Conservation (phyloP, 2,113 vertebrate species). For the Scalopus aquaticus region DNA sequence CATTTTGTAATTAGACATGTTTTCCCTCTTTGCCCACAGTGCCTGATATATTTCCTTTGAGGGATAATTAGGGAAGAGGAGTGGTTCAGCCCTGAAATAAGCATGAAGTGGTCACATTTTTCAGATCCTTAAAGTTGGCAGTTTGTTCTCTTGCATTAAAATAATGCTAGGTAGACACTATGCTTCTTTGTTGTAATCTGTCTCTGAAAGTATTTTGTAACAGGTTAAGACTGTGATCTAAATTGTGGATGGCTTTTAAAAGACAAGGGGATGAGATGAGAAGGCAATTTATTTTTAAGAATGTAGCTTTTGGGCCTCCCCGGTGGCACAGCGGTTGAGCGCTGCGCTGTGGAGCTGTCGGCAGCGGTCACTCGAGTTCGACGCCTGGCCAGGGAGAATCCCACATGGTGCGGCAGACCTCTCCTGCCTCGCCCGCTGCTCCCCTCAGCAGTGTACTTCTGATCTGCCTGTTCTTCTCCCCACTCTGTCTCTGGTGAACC, state of each 20-base stretch:
- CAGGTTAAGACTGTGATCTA: background rate
- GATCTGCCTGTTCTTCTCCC: too few relatives aligned
- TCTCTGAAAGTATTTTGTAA: constrained; percentile 20
- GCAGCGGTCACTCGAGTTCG: too few relatives aligned
- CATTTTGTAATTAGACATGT: constrained; percentile 62
- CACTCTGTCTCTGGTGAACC: too few relatives aligned
- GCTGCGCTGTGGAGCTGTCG: too few relatives aligned
- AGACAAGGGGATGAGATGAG: background rate
- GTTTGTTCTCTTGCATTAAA: constrained; percentile 26
- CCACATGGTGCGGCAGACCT: too few relatives aligned
- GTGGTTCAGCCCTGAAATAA: constrained; percentile 28
- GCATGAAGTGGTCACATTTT: constrained; percentile 46
- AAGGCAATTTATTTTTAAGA: constrained; percentile 44
- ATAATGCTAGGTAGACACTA: constrained; percentile 32
- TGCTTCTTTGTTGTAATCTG: constrained; percentile 21
- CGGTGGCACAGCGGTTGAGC: too few relatives aligned
- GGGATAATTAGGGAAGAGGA: constrained; percentile 44
- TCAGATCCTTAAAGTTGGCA: constrained; percentile 43
- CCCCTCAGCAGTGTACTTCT: too few relatives aligned
- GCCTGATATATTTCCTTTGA: constrained; percentile 50
- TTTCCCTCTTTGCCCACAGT: constrained; percentile 57
- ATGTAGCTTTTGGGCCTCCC: background rate
- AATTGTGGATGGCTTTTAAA: constrained; percentile 20
- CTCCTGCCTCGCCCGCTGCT: too few relatives aligned
- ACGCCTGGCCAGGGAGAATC: too few relatives aligned